phyloP scores from a whole-genome alignment of 2,113 vertebrate genomes.

The Bubo bubo region DNA sequence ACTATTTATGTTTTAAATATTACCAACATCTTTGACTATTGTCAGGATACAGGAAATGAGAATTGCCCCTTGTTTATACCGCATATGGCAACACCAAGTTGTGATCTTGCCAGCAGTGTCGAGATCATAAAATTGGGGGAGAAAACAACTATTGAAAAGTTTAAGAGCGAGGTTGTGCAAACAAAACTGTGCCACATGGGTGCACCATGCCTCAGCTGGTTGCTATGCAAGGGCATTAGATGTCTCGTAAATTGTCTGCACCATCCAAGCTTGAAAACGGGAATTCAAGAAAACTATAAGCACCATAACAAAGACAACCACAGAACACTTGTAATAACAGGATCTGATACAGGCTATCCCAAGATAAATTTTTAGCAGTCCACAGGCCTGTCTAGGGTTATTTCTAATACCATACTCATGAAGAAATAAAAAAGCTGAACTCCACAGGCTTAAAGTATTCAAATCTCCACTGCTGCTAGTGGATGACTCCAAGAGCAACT shows the following conservation, averaged over 20 bases:
- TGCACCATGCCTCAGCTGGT: too few relatives aligned
- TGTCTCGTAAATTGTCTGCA: neutral
- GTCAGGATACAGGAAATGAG: neutral
- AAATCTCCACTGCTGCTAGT: neutral
- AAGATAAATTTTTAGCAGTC: neutral
- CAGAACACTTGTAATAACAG: neutral
- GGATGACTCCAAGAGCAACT: neutral
- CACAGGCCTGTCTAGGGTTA: neutral
- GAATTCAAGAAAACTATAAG: neutral
- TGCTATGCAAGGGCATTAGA: neutral
- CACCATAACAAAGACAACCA: neutral
- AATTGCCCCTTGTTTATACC: neutral
- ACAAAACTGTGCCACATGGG: neutral
- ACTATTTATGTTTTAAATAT: neutral
- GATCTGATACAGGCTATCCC: neutral
- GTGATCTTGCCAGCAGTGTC: neutral
- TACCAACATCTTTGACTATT: neutral
- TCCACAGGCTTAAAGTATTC: neutral
- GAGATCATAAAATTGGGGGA: neutral
- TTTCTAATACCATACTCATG: neutral
- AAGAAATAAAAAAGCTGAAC: neutral
- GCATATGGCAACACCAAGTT: neutral
- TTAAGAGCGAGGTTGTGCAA: neutral
- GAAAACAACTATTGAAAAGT: neutral
- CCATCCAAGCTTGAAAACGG: neutral